phyloP scores from a whole-genome alignment of 92 coral and sea anemone genomes.

The Umimayanthus chanpuru region DNA sequence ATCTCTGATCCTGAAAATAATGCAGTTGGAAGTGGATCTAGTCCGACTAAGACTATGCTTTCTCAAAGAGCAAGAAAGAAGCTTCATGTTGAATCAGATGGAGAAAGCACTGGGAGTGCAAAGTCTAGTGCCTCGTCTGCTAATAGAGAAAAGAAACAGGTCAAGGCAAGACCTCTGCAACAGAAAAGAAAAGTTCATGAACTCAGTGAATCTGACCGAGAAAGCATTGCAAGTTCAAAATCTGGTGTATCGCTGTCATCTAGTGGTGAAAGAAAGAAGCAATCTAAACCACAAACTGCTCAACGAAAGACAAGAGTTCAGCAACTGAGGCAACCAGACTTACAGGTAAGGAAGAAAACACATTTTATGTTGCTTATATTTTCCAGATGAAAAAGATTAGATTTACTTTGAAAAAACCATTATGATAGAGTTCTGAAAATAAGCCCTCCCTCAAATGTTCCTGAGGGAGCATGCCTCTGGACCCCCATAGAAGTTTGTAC shows the following conservation, averaged over 20 bases:
- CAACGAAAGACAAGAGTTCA: conserved; percentile 18
- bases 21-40: neutral
- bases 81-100: conserved; percentile 19
- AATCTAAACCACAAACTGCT: neutral
- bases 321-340: conserved; percentile 12
- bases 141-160: neutral
- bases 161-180: neutral
- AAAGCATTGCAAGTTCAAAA: neutral
- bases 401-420: neutral
- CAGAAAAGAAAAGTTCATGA: conserved; percentile 13
- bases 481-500: no score
- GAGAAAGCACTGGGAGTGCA: conserved; percentile 19
- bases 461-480: neutral
- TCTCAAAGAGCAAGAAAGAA: conserved; percentile 23
- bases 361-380: neutral
- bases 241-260: neutral
- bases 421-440: neutral
- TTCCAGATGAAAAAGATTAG: neutral
- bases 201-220: conserved; percentile 43
- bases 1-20: neutral
- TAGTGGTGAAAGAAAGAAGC: neutral
- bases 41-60: neutral
- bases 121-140: neutral
- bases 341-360: neutral
- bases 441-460: neutral